phyloP scores from a whole-genome alignment of 2,797 vertebrate genomes.

The Notolabrus celidotus region DNA sequence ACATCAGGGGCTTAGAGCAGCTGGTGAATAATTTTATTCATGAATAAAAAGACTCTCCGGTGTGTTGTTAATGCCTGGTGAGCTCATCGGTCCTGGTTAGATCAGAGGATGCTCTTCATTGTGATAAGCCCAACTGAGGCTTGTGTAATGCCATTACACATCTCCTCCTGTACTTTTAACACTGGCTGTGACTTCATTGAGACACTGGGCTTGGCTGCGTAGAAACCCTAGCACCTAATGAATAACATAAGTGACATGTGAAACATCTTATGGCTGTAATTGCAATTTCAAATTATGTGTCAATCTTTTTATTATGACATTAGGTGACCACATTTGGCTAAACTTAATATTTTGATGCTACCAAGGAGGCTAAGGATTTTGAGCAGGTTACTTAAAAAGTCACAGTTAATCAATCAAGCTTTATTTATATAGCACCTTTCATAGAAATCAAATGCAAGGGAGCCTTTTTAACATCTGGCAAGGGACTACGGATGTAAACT shows the following conservation, averaged over 20 bases:
- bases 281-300: too few relatives aligned
- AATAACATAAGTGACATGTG: background rate
- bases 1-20: background rate
- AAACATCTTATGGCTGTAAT: background rate
- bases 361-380: too few relatives aligned
- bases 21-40: background rate
- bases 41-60: slow-evolving; percentile 13
- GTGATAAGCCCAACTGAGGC: slow-evolving; percentile 14
- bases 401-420: too few relatives aligned
- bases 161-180: background rate
- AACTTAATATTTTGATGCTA: too few relatives aligned
- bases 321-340: too few relatives aligned
- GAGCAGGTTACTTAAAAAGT: too few relatives aligned
- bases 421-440: too few relatives aligned
- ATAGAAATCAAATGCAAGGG: too few relatives aligned
- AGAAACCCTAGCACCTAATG: background rate
- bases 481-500: too few relatives aligned
- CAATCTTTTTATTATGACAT: too few relatives aligned
- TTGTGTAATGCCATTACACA: slow-evolving; percentile 3
- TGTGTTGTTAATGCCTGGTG: background rate
- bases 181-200: slow-evolving; percentile 22
- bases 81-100: slow-evolving; percentile 9
- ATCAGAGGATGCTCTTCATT: slow-evolving; percentile 31
- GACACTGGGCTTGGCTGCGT: slow-evolving; percentile 10
- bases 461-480: too few relatives aligned